Evolutionary conservation across 1,140 invertebrate species (phyloP), one percentile per base, ranked within the genome.

Genomic region (Nasonia giraulti): DNA sequence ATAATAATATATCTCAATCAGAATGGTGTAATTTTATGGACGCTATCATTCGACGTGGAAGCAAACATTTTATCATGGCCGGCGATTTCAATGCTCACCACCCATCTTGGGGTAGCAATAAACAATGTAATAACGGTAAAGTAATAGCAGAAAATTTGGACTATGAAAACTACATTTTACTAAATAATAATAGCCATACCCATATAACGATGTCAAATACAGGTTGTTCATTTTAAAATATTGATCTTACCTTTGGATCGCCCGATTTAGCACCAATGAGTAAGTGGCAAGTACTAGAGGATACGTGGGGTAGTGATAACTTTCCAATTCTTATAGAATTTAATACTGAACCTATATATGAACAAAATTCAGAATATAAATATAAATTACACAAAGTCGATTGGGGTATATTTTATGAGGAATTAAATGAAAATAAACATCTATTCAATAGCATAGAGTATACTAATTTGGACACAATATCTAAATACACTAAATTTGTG

Each of bases 1-100:
- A 23, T 17, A 80, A 81, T 66, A 82, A 84, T 82, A 75, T 75
- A 4, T 20, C 17, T 27, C 50, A 11, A 2, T 47, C 2, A 0
- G 85, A 86, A 66, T 86, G 82, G 79, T 14, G 2, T 3, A 50
- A n/a, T n/a, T n/a, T n/a, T n/a, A n/a, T n/a, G n/a, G n/a, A n/a
- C n/a, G n/a, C n/a, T n/a, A n/a, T n/a, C n/a, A n/a, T n/a, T n/a
- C n/a, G n/a, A n/a, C n/a, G n/a, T n/a, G n/a, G n/a, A n/a, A n/a
- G n/a, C n/a, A n/a, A n/a, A 20, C 11, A 79, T 11, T 86, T 84
- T 68, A 23, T 85, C 1, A 27, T 89, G 27, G 83, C 62, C 0
- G 87, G 88, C 0, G 87, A 88, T 44, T 86, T 87, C 47, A 86
- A 88, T 68, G 86, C 88, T 0, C 85, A 88, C 47, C 83, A 87